Evolutionary conservation across 2,113 vertebrate genomes (phyloP), one percentile per base, ranked within the genome.

Genomic region (Lampris incognitus): DNA sequence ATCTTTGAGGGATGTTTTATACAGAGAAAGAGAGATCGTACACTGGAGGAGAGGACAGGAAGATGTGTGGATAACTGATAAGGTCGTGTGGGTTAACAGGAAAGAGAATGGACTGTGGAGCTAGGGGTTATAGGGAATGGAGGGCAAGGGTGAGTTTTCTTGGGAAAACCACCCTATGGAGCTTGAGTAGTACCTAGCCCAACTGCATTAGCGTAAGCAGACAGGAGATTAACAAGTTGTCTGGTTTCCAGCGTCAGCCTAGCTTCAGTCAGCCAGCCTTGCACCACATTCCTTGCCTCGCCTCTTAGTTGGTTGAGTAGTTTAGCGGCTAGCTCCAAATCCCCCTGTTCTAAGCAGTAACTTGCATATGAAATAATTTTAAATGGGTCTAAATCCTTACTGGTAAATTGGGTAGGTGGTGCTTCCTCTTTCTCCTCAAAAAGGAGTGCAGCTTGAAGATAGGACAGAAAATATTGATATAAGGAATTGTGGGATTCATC

Each of bases 401-500:
- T 76, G 63, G 81, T 79, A 59, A 99, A 93, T 90, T 96, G 94
- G 0, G 90, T 39, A 0, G 98, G 98, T 0, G 98, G 97, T 55
- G 94, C 95, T 78, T 94, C 79, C 79, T 97, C 95, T 38, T 93
- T 89, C 0, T 93, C 92, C 37, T 97, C 95, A 62, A 97, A 95
- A 4, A 99, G 52, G 1, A 99, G 95, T 3, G 96, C 90, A 0
- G 98, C 97, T 87, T 99, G 98, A 72, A 99, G 56, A 85, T 98
- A 99, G 1, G 98, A 99, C 46, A 99, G 90, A 88, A 99, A 97
- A 85, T 99, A 99, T 1, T 99, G 98, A 79, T 98, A 99, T 39
- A 99, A 78, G 88, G 97, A 98, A 94, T 99, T 98, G 67, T 95
- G 94, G 0, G 97, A 95, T 81, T 98, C 98, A 0, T 99, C 97